phyloP scores from a whole-genome alignment of 2,797 vertebrate genomes.

The Cercopithecus hamlyni region DNA sequence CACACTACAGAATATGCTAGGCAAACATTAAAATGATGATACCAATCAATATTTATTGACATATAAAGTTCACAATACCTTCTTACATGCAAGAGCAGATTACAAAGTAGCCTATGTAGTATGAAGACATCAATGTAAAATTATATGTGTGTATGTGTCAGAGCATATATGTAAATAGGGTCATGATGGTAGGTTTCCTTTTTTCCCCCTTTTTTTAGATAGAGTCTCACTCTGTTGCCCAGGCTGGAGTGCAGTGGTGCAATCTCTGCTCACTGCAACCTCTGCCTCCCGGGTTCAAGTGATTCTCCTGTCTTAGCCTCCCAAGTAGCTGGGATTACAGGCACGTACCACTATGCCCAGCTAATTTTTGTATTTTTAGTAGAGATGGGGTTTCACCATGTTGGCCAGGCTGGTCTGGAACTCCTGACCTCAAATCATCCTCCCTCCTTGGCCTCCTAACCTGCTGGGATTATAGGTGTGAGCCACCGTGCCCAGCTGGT shows the following conservation, averaged over 20 bases:
- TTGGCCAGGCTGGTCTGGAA: neutral
- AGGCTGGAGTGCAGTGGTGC: no score
- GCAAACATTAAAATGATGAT: neutral
- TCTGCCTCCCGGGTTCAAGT: neutral
- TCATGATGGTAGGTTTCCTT: neutral
- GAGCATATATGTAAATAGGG: neutral
- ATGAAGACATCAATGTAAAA: constrained; percentile 18
- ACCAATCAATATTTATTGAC: neutral
- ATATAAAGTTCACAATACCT: neutral
- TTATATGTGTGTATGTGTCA: neutral
- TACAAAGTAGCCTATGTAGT: neutral
- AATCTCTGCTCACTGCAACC: neutral
- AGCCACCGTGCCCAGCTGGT: neutral
- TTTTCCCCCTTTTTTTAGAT: neutral
- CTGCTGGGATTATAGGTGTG: neutral
- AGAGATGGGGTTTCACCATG: neutral
- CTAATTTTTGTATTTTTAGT: neutral
- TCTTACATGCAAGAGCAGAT: neutral
- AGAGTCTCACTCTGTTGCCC: no score
- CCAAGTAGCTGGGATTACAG: neutral
- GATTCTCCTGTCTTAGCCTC: neutral
- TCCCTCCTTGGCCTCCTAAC: neutral
- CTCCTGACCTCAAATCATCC: neutral
- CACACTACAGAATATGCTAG: neutral
- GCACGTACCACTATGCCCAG: neutral